Conservation (phyloP, 2,888 invertebrate genomes). For the Drosophila affinis region DNA sequence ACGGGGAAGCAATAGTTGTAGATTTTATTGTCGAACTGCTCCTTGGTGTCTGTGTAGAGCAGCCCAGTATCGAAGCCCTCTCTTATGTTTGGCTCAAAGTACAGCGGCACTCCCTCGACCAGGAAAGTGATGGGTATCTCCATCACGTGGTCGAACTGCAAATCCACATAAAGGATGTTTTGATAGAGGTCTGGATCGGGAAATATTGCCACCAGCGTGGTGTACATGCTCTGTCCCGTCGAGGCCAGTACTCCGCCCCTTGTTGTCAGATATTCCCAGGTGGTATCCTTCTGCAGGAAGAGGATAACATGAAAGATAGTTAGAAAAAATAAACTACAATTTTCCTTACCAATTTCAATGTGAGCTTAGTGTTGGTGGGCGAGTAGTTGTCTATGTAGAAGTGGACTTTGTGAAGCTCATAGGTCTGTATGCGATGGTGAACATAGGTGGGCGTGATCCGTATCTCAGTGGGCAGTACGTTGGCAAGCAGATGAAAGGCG, state of each 20-base stretch:
- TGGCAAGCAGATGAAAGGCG: constrained; percentile 70
- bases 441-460: constrained; percentile 52
- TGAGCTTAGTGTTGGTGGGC: constrained; percentile 74
- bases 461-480: constrained; percentile 72
- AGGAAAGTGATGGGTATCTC: constrained; percentile 71
- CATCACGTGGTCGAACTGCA: constrained; percentile 62
- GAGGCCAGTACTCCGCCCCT: constrained; percentile 71
- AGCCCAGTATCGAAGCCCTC: constrained; percentile 67
- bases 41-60: constrained; percentile 63
- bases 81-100: constrained; percentile 73
- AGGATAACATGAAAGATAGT: neutral
- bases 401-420: constrained; percentile 50
- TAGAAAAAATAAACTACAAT: no score
- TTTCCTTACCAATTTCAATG: constrained; percentile 73
- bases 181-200: constrained; percentile 76
- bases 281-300: constrained; percentile 51
- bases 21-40: constrained; percentile 47
- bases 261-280: constrained; percentile 63
- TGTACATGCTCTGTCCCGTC: constrained; percentile 68
- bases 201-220: constrained; percentile 64
- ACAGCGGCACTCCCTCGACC: constrained; percentile 77
- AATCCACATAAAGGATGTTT: constrained; percentile 67
- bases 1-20: constrained; percentile 56
- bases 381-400: constrained; percentile 77
- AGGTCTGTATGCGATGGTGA: constrained; percentile 56